Evolutionary conservation across 2,113 vertebrate genomes (phyloP).

Genomic region (Lophochroa leadbeateri): DNA sequence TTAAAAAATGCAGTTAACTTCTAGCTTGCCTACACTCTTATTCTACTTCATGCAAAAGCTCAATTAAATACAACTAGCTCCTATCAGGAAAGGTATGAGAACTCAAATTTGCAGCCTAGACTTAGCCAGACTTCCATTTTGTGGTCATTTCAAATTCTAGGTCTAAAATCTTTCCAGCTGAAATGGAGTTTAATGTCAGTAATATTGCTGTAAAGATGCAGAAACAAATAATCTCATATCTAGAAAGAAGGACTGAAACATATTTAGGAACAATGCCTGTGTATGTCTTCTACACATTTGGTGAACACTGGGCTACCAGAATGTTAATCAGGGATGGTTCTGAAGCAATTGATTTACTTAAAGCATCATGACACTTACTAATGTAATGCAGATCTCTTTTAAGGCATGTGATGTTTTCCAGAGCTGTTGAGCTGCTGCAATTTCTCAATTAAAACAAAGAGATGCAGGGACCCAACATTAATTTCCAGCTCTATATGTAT

Average conservation of each 20-base stretch:
- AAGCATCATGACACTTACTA: neutral
- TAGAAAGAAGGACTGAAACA: neutral
- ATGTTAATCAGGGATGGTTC: neutral
- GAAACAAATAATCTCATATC: neutral
- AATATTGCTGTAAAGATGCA: neutral
- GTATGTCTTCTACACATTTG: neutral
- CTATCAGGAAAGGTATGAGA: neutral
- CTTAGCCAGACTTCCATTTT: neutral
- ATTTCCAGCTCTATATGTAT: neutral
- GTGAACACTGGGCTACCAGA: neutral
- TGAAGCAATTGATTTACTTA: neutral
- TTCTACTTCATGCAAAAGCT: neutral
- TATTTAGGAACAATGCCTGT: neutral
- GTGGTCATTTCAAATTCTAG: neutral
- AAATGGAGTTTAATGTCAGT: neutral
- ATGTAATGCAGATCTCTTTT: neutral
- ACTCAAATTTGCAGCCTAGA: neutral
- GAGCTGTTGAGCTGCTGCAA: neutral
- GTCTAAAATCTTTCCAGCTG: neutral
- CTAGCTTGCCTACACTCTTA: neutral
- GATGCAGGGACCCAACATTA: neutral
- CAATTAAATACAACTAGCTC: neutral
- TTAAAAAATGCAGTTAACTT: neutral
- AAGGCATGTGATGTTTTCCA: constrained; percentile 5
- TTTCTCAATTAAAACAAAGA: neutral